Conservation (phyloP, 2,888 invertebrate species). For the Torymus texanus region DNA sequence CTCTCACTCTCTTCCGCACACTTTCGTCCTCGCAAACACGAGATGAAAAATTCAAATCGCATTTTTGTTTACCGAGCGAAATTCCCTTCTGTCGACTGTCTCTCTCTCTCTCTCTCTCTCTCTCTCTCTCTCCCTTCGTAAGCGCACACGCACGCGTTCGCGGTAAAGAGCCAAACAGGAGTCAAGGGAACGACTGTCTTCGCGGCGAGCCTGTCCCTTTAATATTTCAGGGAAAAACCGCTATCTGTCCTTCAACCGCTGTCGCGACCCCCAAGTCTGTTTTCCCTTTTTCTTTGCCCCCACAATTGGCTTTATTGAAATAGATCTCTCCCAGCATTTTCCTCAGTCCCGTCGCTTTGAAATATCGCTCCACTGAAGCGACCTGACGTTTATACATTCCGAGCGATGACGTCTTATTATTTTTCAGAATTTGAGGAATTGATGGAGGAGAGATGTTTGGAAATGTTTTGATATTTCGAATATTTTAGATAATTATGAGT, state of each 20-base stretch:
- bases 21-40: too few relatives aligned
- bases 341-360: constrained; percentile 24
- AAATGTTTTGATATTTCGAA: too few relatives aligned
- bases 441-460: too few relatives aligned
- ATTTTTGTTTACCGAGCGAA: constrained; percentile 44
- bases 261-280: constrained; percentile 34
- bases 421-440: not conserved
- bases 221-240: constrained; percentile 61
- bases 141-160: too few relatives aligned
- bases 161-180: constrained; percentile 58
- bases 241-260: constrained; percentile 55
- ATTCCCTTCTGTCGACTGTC: not conserved
- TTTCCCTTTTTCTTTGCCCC: constrained; percentile 23
- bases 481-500: too few relatives aligned
- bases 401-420: constrained; percentile 6
- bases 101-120: too few relatives aligned
- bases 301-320: constrained; percentile 58
- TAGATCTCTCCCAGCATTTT: constrained; percentile 45
- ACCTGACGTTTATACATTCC: constrained; percentile 12
- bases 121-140: too few relatives aligned
- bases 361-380: constrained; percentile 18
- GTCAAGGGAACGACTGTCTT: constrained; percentile 61
- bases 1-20: too few relatives aligned
- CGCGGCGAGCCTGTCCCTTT: constrained; percentile 50
- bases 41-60: constrained; percentile 51